Percentiles rank a stretch among this genome's conserved stretches.
These are phyloP conservation scores for Geopemphigus sp. DNA, from an alignment of 1,140 invertebrate species.

Conservation along the genomic window DNA sequence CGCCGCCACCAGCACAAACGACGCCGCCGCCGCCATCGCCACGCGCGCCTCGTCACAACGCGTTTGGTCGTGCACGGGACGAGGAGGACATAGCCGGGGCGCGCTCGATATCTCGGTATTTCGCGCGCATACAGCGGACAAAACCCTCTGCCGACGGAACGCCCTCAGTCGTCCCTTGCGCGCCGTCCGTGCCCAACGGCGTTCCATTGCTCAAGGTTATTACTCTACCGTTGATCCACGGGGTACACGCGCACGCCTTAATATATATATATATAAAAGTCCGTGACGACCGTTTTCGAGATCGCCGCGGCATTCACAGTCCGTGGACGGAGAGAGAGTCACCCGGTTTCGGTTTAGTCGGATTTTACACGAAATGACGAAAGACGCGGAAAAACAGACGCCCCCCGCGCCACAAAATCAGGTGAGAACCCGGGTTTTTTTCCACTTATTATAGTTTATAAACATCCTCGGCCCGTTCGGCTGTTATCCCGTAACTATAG, in stretches of 20 bases:
- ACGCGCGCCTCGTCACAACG: slow-evolving; percentile 28
- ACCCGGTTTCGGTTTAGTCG: too few relatives aligned
- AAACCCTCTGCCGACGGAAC: not conserved
- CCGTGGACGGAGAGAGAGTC: too few relatives aligned
- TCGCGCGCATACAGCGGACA: not conserved
- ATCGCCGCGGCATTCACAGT: too few relatives aligned
- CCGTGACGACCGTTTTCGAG: not conserved
- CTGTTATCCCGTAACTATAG: too few relatives aligned
- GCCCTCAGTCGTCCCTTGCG: slow-evolving; percentile 39
- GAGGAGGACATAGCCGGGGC: slow-evolving; percentile 14
- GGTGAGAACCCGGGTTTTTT: not conserved
- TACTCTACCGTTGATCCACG: too few relatives aligned
- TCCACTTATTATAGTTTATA: too few relatives aligned
- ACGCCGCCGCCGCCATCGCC: not conserved
- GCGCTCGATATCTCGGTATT: slow-evolving; percentile 31
- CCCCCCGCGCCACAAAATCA: slow-evolving; percentile 5
- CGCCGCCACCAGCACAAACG: too few relatives aligned
- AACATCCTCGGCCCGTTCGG: too few relatives aligned
- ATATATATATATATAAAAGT: too few relatives aligned
- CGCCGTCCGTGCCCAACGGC: not conserved
- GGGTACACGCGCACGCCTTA: too few relatives aligned
- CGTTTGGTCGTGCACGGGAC: slow-evolving; percentile 38
- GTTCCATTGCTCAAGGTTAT: too few relatives aligned
- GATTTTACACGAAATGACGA: slow-evolving; percentile 31
- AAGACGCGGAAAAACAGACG: slow-evolving; percentile 31